These are phyloP conservation scores for Cladopsammia gracilis DNA, from an alignment of 64 coral and sea anemone genomes.

Conservation along the genomic window DNA sequence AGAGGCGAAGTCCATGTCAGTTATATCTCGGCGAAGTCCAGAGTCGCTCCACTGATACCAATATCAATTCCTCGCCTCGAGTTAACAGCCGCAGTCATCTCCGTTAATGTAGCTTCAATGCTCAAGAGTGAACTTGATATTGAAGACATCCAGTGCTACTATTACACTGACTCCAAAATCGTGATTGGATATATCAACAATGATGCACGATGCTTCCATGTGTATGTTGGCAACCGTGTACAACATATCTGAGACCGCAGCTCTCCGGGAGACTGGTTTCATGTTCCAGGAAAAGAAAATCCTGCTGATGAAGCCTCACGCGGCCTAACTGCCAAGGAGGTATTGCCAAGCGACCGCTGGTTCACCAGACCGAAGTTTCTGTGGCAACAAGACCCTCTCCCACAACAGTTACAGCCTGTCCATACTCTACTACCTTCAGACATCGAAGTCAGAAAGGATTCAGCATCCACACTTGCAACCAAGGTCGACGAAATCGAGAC, in stretches of 20 bases:
- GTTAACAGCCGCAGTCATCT: no score
- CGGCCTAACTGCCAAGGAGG: conserved; percentile 18
- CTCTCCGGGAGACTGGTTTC: no score
- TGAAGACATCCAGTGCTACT: no score
- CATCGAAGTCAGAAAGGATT: conserved; percentile 32
- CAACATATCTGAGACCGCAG: no score
- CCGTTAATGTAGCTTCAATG: no score
- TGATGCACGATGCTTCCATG: no score
- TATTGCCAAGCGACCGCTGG: conserved; percentile 24
- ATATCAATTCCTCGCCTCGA: no score
- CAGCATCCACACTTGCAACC: not conserved
- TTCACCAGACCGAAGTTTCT: conserved; percentile 43
- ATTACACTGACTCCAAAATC: no score
- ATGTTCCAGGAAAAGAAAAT: no score
- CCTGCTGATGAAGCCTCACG: conserved; percentile 57
- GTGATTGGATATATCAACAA: no score
- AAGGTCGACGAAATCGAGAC: not conserved
- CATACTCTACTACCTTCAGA: not conserved
- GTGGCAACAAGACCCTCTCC: not conserved
- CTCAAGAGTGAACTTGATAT: no score
- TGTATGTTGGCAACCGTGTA: no score
- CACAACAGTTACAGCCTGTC: not conserved
- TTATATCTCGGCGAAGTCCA: conserved; percentile 53
- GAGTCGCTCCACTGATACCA: conserved; percentile 63
- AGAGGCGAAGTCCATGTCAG: conserved; percentile 50